Conservation (phyloP, 2,113 vertebrate species). For the Otis tarda region DNA sequence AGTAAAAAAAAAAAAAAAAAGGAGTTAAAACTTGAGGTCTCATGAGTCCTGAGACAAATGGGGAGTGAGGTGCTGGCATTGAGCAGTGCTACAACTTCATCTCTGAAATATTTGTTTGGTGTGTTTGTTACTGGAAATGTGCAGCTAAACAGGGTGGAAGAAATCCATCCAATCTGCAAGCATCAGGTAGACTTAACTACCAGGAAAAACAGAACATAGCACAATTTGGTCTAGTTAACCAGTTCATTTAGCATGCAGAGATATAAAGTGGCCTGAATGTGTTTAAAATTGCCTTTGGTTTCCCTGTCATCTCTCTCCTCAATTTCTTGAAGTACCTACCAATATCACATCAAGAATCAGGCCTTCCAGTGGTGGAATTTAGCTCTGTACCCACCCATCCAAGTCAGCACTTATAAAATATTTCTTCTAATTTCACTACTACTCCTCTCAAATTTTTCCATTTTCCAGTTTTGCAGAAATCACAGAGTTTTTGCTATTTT, state of each 20-base stretch:
- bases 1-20: too few relatives aligned
- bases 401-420: not conserved
- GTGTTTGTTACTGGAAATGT: fast-evolving
- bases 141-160: not conserved
- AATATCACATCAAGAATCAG: not conserved
- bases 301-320: not conserved
- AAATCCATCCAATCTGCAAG: not conserved
- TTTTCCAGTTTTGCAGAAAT: not conserved
- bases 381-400: not conserved
- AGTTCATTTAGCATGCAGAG: fast-evolving
- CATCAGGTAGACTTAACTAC: not conserved
- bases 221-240: not conserved
- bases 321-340: not conserved
- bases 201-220: fast-evolving
- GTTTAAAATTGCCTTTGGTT: not conserved
- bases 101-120: not conserved
- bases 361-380: not conserved
- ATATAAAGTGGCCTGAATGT: not conserved
- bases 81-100: not conserved
- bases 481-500: not conserved
- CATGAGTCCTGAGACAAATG: not conserved
- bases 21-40: not conserved
- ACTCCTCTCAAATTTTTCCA: not conserved
- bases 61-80: not conserved
- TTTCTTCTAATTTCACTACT: not conserved